Evolutionary conservation across 2,113 vertebrate genomes (phyloP), one percentile per base, ranked within the genome.

Genomic region (Agapornis roseicollis): DNA sequence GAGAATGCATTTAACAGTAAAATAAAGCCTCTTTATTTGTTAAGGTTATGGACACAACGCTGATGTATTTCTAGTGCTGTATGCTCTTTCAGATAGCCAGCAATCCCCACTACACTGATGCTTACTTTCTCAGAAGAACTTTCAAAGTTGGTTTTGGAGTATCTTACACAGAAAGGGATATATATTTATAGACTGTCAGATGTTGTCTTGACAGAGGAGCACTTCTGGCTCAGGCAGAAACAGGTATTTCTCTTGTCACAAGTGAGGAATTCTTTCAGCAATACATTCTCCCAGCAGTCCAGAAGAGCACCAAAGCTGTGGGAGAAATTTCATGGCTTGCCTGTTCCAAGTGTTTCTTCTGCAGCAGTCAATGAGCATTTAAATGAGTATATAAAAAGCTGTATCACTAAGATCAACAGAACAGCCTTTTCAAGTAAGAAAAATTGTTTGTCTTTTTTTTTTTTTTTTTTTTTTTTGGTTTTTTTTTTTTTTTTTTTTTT

Each of bases 231-330:
- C 60, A 42, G 53, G 58, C 52, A 93, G 44, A 61, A 64, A 76
- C 66, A 82, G 71, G 58, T 80, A 71, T 33, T 91, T 52, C 64
- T 83, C 92, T 53, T 22, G 85, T 89, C 79, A 72, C 24, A 76
- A 52, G 47, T 19, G 49, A 93, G 85, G 81, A 93, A 85, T 80
- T 83, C 46, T 13, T n/a, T 73, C 82, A 46, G 68, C 53, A 85
- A 37, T 46, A 70, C 90, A 70, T 70, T 78, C 79, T 90, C 44
- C 66, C 58, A 52, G 39, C 52, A 76, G 47, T 20, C 61, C 87
- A 85, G 14, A 63, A 66, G 1, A 77, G 6, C 37, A 37, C 17
- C 61, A 85, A 49, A 90, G 79, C 18, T 16, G 56, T 1, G 3
- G 50, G 8, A 76, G 27, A 91, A 86, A 44, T 68, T 64, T 81